These are phyloP conservation scores for Dysidea cf. avara DNA, from an alignment of 37 sponge, comb jelly and placozoan species.

Conservation along the genomic window DNA sequence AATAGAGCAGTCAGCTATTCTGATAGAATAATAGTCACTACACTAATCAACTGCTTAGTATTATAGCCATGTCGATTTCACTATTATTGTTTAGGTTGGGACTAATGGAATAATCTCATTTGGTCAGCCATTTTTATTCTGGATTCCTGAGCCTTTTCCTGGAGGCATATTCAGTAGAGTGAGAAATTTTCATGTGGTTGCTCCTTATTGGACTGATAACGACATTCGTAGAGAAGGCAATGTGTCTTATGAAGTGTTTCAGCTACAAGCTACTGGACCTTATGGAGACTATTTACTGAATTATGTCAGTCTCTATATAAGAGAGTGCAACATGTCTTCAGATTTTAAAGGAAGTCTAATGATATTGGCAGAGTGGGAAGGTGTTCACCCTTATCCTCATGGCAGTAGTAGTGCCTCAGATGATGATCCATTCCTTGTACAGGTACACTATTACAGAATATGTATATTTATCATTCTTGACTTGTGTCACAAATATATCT, in stretches of 20 bases:
- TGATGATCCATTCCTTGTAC: too few species aligned
- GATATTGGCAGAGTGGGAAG: constrained; percentile 53
- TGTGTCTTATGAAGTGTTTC: constrained; percentile 41
- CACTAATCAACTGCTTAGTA: too few species aligned
- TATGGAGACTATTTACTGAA: neutral
- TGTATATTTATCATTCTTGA: too few species aligned
- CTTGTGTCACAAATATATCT: too few species aligned
- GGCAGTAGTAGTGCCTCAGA: too few species aligned
- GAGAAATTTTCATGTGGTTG: constrained; percentile 32
- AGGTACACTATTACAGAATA: neutral
- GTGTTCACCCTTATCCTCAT: too few species aligned
- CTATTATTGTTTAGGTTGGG: constrained; percentile 50
- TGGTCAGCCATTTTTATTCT: neutral
- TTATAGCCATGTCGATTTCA: too few species aligned
- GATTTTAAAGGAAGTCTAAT: constrained; percentile 40
- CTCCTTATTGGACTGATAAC: constrained; percentile 72
- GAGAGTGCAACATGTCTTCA: neutral
- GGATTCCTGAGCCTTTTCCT: constrained; percentile 32
- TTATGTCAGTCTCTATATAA: constrained; percentile 25
- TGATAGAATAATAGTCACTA: too few species aligned
- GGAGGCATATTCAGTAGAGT: neutral
- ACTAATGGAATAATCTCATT: constrained; percentile 60
- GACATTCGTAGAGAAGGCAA: constrained; percentile 43
- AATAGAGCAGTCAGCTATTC: too few species aligned
- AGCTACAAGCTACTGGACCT: neutral